Evolutionary conservation across 2,888 invertebrate genomes (phyloP).

Genomic region (Amphipyra berbera): DNA sequence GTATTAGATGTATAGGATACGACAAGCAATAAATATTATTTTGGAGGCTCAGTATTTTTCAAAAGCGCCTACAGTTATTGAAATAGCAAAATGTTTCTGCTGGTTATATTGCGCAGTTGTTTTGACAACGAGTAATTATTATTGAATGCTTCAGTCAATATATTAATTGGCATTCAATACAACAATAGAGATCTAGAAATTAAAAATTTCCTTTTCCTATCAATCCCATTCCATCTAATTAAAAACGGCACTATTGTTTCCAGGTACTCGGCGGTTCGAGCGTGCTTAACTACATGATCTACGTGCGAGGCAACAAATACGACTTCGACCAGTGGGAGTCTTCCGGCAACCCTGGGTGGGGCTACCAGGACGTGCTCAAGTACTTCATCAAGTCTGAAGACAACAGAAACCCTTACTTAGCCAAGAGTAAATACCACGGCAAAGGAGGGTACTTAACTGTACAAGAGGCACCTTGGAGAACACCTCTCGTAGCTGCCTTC

Average conservation of each 20-base stretch:
- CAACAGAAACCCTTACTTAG: constrained; percentile 95
- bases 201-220: too few relatives aligned
- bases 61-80: constrained; percentile 22
- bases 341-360: constrained; percentile 97
- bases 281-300: constrained; percentile 97
- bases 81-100: constrained; percentile 8
- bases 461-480: constrained; percentile 96
- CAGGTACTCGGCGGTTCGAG: constrained; percentile 96
- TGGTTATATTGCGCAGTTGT: constrained; percentile 11
- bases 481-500: constrained; percentile 95
- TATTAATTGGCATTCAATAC: background rate
- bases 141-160: background rate
- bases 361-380: constrained; percentile 94
- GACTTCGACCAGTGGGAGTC: constrained; percentile 97
- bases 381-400: constrained; percentile 98
- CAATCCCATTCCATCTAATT: background rate
- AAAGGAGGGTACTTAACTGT: constrained; percentile 94
- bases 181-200: too few relatives aligned
- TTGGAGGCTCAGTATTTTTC: background rate
- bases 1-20: too few relatives aligned
- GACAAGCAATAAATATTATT: too few relatives aligned
- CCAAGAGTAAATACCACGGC: constrained; percentile 92
- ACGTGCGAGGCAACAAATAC: constrained; percentile 94
- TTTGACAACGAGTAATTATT: background rate
- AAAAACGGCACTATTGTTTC: constrained; percentile 50